A percentile compares a stretch with the other conserved stretches of the same genome.
These are phyloP conservation scores for Chydorus sphaericus DNA, from an alignment of 2,888 invertebrate species.

Conservation along the genomic window DNA sequence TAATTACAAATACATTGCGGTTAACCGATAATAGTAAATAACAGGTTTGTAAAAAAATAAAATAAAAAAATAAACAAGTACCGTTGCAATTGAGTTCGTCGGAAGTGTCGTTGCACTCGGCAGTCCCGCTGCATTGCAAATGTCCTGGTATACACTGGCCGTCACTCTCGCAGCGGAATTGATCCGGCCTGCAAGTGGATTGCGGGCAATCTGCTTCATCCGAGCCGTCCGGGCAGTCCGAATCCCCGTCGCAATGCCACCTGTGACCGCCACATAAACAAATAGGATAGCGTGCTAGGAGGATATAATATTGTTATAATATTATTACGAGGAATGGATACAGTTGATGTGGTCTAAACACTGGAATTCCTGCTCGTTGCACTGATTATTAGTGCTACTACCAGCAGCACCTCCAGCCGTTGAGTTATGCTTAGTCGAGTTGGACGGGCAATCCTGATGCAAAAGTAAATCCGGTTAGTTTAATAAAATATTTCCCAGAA, in stretches of 20 bases:
- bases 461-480: background rate
- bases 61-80: background rate
- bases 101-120: constrained; percentile 68
- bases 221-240: constrained; percentile 65
- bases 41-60: background rate
- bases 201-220: constrained; percentile 44
- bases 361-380: constrained; percentile 55
- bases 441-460: constrained; percentile 11
- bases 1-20: background rate
- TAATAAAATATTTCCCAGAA: background rate
- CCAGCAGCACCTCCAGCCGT: too few species aligned
- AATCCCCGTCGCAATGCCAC: constrained; percentile 40
- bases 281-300: background rate
- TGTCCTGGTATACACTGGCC: constrained; percentile 39
- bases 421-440: constrained; percentile 15
- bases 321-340: constrained; percentile 46
- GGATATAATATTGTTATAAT: constrained; percentile 31
- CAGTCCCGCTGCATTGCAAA: constrained; percentile 62
- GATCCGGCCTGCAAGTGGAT: constrained; percentile 41
- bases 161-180: constrained; percentile 62
- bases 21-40: background rate
- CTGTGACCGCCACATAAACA: background rate
- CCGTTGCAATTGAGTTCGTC: constrained; percentile 70
- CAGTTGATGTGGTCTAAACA: constrained; percentile 68
- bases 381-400: too few species aligned